A percentile compares a stretch with the other conserved stretches of the same genome.
These are phyloP conservation scores for Temnothorax nylanderi DNA, from an alignment of 1,140 invertebrate species.

Conservation along the genomic window DNA sequence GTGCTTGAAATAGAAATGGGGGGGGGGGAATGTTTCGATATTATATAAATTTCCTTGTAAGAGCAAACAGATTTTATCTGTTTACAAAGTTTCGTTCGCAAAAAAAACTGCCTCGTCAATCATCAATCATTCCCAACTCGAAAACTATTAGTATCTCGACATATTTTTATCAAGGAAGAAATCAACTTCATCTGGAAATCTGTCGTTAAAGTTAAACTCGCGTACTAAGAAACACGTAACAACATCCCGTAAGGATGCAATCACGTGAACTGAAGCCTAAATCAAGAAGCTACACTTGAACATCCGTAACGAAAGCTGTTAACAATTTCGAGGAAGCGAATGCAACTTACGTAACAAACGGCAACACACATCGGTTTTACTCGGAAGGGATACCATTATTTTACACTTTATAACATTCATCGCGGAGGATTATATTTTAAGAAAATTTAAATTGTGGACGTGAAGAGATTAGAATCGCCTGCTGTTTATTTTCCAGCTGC, in stretches of 20 bases:
- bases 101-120: neutral
- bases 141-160: neutral
- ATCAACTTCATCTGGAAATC: neutral
- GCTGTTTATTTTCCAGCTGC: constrained; percentile 34
- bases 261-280: neutral
- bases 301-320: neutral
- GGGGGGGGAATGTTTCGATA: neutral
- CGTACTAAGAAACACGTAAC: neutral
- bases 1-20: neutral
- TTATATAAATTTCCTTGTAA: neutral
- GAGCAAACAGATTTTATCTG: neutral
- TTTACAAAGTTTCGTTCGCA: neutral
- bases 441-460: constrained; percentile 23
- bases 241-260: neutral
- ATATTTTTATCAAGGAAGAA: neutral
- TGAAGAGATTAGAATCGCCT: constrained; percentile 29
- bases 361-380: neutral
- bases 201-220: constrained; percentile 21
- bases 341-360: neutral
- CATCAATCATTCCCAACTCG: constrained; percentile 3
- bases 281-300: constrained; percentile 8
- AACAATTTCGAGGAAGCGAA: constrained; percentile 20
- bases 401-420: neutral
- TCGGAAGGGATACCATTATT: constrained; percentile 2
- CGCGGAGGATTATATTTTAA: constrained; percentile 23